Evolutionary conservation across 2,888 invertebrate species (phyloP).

Genomic region (Drosophila phalerata): DNA sequence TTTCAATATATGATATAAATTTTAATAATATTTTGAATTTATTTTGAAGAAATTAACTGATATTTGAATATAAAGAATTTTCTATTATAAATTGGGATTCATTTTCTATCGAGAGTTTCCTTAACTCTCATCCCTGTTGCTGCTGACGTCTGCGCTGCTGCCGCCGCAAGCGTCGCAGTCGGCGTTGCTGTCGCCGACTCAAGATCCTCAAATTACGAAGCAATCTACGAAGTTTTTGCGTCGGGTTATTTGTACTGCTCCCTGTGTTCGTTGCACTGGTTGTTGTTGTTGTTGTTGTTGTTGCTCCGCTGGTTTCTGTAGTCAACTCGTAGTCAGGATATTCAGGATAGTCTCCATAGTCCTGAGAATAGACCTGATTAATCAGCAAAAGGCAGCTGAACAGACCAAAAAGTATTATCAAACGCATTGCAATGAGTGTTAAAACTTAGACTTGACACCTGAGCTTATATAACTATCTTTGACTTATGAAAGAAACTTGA

Average conservation of each 20-base stretch:
- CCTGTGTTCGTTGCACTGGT: neutral
- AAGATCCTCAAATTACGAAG: neutral
- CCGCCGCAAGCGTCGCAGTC: neutral
- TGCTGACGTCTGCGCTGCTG: neutral
- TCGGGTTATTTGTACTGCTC: neutral
- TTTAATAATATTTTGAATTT: too few species aligned
- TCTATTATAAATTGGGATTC: neutral
- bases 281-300: neutral
- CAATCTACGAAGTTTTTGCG: neutral
- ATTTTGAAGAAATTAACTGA: neutral
- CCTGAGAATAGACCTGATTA: conserved; percentile 4
- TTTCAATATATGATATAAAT: too few species aligned
- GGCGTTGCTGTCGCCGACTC: neutral
- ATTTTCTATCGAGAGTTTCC: neutral
- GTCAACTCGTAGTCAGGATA: neutral
- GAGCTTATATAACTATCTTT: conserved; percentile 29
- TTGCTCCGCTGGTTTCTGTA: too few species aligned
- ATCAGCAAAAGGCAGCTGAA: conserved; percentile 9
- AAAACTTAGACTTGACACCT: neutral
- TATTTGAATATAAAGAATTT: neutral
- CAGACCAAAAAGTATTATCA: conserved; percentile 7
- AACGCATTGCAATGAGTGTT: conserved; percentile 18
- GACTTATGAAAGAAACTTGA: neutral
- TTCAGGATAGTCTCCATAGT: neutral
- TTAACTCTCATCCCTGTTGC: neutral